These are phyloP conservation scores for Eretmocerus hayati DNA, from an alignment of 2,888 invertebrate genomes.

Conservation along the genomic window DNA sequence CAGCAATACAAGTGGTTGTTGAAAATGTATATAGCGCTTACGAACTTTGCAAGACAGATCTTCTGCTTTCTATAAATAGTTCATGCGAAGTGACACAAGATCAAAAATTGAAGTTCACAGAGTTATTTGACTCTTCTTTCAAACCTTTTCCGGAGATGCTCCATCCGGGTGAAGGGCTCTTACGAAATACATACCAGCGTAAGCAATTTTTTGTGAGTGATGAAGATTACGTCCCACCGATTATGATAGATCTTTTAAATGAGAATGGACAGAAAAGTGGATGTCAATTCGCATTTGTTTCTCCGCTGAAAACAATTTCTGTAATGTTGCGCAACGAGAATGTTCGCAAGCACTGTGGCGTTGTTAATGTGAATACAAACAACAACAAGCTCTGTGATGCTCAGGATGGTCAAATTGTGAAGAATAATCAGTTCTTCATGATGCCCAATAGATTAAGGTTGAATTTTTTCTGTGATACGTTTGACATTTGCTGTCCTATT, in stretches of 20 bases:
- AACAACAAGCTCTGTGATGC: background rate
- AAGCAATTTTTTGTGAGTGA: background rate
- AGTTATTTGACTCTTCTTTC: no score
- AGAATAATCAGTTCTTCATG: background rate
- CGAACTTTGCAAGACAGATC: no score
- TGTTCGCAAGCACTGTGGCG: background rate
- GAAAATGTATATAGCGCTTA: no score
- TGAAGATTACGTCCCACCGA: slow-evolving; percentile 4
- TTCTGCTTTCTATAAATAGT: no score
- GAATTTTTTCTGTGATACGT: slow-evolving; percentile 31
- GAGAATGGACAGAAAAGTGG: background rate
- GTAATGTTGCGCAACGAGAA: background rate
- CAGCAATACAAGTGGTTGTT: no score
- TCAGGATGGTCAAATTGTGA: background rate
- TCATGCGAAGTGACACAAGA: no score
- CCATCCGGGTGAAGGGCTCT: slow-evolving; percentile 6
- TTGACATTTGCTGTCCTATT: slow-evolving; percentile 31
- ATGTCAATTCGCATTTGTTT: background rate
- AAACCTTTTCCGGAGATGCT: background rate
- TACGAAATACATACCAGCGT: background rate
- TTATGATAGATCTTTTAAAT: background rate
- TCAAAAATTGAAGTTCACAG: no score
- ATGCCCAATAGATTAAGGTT: slow-evolving; percentile 3
- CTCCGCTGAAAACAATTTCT: background rate
- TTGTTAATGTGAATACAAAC: no score